Evolutionary conservation across 2,797 vertebrate genomes (phyloP), one percentile per base, ranked within the genome.

Genomic region (Pagetopsis macropterus): DNA sequence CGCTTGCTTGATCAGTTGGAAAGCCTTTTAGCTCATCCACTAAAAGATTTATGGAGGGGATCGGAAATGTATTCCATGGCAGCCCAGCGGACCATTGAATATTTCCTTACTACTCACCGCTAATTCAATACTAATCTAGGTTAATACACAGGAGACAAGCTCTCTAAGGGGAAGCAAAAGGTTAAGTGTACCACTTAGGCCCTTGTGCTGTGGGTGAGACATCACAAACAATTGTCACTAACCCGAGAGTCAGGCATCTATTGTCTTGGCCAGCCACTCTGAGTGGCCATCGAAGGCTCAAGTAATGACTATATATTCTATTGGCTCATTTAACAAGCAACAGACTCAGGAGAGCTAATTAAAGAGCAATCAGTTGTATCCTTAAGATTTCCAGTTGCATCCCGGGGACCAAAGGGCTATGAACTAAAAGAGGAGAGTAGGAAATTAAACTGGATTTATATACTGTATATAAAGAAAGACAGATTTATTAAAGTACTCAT

Each of bases 341-440:
- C 74, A 51, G 59, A 84, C 87, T 83, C 81, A 51, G 60, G 87
- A 89, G 90, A 87, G 76, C 87, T 94, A 83, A 92, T 93, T 92
- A 93, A 87, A 87, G 82, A 79, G 81, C 79, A 88, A 89, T 91
- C 83, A 90, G 91, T 88, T 87, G 80, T 86, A 82, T 78, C 74
- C 75, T 86, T 83, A 72, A 66, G 3, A 64, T 82, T 87, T 85
- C 78, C 92, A 94, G 93, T 91, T 90, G 87, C 69, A 54, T 90
- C 91, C 85, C 88, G 33, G n/a, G 81, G 76, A 86, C 62, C 60
- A 83, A 27, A 77, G 52, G 78, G 66, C 68, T 67, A 33, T 77
- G 76, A 84, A 85, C 75, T 84, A 40, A 81, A 75, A 69, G 60
- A 49, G 58, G 3, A 65, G 55, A 65, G 15, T 5, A 49, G 40